A percentile compares a stretch with the other conserved stretches of the same genome.
Conservation (phyloP, 2,113 vertebrate genomes). For the Heterocephalus glaber region DNA sequence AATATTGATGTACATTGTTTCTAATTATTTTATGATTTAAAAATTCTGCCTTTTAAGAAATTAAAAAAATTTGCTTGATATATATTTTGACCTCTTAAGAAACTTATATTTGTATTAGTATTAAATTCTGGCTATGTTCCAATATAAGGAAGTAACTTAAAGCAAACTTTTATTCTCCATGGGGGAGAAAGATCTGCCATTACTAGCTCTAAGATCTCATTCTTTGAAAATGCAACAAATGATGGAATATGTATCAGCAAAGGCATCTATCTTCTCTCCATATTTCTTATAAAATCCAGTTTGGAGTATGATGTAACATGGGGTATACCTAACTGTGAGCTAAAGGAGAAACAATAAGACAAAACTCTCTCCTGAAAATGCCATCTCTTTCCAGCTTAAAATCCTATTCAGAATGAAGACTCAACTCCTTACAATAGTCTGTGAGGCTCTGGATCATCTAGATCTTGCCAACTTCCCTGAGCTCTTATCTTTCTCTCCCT, state of each 20-base stretch:
- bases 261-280: not conserved
- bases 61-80: slow-evolving; percentile 55
- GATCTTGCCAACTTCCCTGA: not conserved
- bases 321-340: not conserved
- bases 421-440: not conserved
- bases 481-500: not conserved
- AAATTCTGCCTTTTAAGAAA: slow-evolving; percentile 57
- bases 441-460: not conserved
- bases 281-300: not conserved
- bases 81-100: too few relatives aligned
- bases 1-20: slow-evolving; percentile 45
- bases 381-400: not conserved
- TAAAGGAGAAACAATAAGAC: not conserved
- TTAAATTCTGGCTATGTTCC: slow-evolving; percentile 64
- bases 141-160: slow-evolving; percentile 71
- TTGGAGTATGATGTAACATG: not conserved
- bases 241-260: not conserved
- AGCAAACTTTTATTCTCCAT: slow-evolving; percentile 35
- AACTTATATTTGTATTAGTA: too few relatives aligned
- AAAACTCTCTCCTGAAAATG: slow-evolving; percentile 26
- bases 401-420: slow-evolving; percentile 1
- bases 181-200: too few relatives aligned
- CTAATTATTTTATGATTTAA: slow-evolving; percentile 56
- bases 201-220: not conserved
- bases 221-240: not conserved